Evolutionary conservation across 2,797 vertebrate genomes (phyloP).

Genomic region (Pelodytes ibericus): DNA sequence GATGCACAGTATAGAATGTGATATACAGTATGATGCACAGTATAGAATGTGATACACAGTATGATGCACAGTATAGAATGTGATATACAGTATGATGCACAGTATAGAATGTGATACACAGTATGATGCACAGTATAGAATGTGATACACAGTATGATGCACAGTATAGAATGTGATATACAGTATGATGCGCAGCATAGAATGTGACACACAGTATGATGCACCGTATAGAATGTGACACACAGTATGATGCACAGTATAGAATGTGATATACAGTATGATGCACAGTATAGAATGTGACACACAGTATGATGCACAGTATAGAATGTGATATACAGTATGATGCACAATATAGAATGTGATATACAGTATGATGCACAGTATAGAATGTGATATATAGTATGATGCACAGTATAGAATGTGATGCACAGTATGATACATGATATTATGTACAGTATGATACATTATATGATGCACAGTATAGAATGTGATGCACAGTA

Average conservation of each 20-base stretch:
- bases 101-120: too few relatives aligned
- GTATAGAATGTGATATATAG: not conserved
- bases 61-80: too few relatives aligned
- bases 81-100: too few relatives aligned
- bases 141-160: not conserved
- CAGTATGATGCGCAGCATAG: not conserved
- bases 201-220: not conserved
- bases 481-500: not conserved
- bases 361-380: not conserved
- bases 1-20: too few relatives aligned
- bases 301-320: not conserved
- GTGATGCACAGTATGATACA: not conserved
- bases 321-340: slow-evolving; percentile 5
- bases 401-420: not conserved
- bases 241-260: not conserved
- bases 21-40: too few relatives aligned
- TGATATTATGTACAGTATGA: not conserved
- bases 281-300: not conserved
- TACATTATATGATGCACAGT: not conserved
- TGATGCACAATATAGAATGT: not conserved
- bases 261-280: not conserved
- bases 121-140: not conserved
- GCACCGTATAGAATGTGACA: not conserved
- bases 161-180: not conserved
- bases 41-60: too few relatives aligned